Conservation (phyloP, 2,888 invertebrate genomes). For the Lasius fuliginosus region DNA sequence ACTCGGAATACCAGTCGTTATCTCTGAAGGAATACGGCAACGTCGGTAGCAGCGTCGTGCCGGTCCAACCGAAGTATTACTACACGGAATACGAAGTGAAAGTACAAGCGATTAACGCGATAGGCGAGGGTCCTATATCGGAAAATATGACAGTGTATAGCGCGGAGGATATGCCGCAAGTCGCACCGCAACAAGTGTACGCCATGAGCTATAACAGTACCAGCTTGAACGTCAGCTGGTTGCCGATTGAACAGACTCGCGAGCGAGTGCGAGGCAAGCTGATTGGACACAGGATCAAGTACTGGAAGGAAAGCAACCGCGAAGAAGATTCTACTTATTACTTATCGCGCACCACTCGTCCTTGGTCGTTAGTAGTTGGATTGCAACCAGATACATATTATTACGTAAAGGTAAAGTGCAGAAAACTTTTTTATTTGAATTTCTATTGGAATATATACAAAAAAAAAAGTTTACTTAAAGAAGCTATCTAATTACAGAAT, state of each 20-base stretch:
- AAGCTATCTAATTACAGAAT: neutral
- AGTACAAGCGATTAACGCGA: constrained; percentile 93
- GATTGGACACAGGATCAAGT: constrained; percentile 97
- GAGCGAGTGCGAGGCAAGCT: constrained; percentile 95
- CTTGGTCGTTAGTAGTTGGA: constrained; percentile 97
- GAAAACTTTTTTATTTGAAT: neutral
- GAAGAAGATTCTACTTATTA: constrained; percentile 94
- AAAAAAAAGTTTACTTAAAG: neutral
- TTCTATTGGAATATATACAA: neutral
- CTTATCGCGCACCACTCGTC: constrained; percentile 93
- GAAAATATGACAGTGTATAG: constrained; percentile 92
- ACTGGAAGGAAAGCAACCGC: constrained; percentile 93
- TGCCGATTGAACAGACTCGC: constrained; percentile 93
- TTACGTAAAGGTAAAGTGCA: constrained; percentile 89
- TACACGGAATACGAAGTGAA: constrained; percentile 95
- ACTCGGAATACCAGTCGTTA: constrained; percentile 92
- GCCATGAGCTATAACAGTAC: constrained; percentile 96
- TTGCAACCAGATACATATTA: constrained; percentile 97
- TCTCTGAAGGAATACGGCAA: constrained; percentile 92
- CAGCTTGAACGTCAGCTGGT: constrained; percentile 96
- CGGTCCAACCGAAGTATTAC: constrained; percentile 91
- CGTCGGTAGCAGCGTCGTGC: constrained; percentile 92
- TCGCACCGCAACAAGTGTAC: constrained; percentile 94
- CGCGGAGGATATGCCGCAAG: constrained; percentile 96
- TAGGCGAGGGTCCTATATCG: constrained; percentile 94